Evolutionary conservation across 2,888 invertebrate genomes (phyloP).

Genomic region (Tillus elongatus): DNA sequence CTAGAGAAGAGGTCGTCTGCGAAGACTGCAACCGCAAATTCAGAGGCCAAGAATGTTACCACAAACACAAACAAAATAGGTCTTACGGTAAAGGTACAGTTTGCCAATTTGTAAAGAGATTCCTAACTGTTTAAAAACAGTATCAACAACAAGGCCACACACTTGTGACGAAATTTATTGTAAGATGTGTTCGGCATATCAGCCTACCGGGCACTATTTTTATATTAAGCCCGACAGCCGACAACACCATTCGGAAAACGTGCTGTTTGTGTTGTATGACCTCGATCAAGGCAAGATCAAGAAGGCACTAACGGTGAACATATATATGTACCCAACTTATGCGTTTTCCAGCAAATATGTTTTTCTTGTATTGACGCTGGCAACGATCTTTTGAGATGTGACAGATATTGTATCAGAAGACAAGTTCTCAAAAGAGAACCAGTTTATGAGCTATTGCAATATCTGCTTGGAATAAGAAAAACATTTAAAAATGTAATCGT

Average conservation of each 20-base stretch:
- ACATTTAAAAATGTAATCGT: not conserved
- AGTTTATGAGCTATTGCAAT: not conserved
- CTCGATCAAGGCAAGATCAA: not conserved
- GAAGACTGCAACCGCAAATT: not conserved
- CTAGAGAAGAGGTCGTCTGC: too few relatives aligned
- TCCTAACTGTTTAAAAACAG: not conserved
- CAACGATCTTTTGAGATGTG: not conserved
- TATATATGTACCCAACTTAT: not conserved
- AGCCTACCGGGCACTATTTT: not conserved
- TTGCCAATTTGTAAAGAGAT: too few relatives aligned
- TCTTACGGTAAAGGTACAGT: too few relatives aligned
- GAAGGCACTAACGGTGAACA: not conserved
- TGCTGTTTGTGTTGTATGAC: not conserved
- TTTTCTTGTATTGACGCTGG: not conserved
- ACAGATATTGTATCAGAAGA: not conserved
- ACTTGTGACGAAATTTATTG: not conserved
- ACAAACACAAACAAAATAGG: not conserved
- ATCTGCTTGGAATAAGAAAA: not conserved
- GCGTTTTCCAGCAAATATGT: conserved; percentile 1
- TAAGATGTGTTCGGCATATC: not conserved
- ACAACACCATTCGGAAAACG: not conserved
- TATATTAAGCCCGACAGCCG: not conserved
- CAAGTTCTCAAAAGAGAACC: not conserved
- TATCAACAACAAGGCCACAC: not conserved
- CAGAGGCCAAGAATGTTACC: not conserved